Conservation (phyloP, 2,888 invertebrate genomes). For the Polydrusus tereticollis region DNA sequence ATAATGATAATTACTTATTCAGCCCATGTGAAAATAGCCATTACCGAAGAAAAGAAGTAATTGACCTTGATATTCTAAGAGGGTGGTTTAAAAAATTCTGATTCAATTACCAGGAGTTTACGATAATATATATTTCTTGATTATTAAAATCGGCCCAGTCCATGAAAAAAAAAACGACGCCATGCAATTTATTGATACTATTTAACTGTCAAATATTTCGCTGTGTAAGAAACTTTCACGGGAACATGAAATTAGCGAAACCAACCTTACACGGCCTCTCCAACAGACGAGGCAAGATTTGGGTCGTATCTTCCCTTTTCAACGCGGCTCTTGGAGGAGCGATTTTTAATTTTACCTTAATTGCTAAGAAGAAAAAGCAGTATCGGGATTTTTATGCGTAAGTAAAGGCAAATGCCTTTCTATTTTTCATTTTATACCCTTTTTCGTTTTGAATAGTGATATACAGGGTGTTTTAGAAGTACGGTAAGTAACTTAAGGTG, state of each 20-base stretch:
- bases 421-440: too few relatives aligned
- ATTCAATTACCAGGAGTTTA: too few relatives aligned
- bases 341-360: conserved; percentile 37
- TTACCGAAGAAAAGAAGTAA: neutral
- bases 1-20: too few relatives aligned
- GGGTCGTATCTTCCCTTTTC: conserved; percentile 31
- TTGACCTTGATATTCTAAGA: neutral
- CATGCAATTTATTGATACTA: neutral
- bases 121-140: too few relatives aligned
- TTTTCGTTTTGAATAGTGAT: too few relatives aligned
- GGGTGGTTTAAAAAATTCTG: too few relatives aligned
- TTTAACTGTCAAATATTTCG: neutral
- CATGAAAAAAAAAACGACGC: neutral
- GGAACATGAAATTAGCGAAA: conserved; percentile 39
- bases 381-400: conserved; percentile 50
- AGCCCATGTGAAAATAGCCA: too few relatives aligned
- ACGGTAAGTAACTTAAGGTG: too few relatives aligned
- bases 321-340: conserved; percentile 35
- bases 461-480: too few relatives aligned
- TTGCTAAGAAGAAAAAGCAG: conserved; percentile 23
- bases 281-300: conserved; percentile 14
- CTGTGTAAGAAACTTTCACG: neutral
- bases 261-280: conserved; percentile 49
- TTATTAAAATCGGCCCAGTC: neutral
- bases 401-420: too few relatives aligned